These are phyloP conservation scores for Hypothenemus hampei DNA, from an alignment of 1,140 invertebrate genomes.

Conservation along the genomic window DNA sequence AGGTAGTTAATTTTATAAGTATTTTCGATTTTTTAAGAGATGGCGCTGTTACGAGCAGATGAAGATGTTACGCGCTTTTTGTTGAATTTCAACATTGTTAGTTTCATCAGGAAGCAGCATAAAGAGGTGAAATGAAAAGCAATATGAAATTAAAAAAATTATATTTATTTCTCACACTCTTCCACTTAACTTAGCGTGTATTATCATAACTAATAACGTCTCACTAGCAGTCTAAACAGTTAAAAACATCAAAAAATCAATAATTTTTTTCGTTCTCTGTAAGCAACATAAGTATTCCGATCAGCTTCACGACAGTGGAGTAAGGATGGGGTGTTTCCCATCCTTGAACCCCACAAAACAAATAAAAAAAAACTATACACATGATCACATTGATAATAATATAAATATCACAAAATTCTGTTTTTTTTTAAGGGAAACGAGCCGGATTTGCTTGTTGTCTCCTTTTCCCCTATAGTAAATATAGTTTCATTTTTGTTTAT, in stretches of 20 bases:
- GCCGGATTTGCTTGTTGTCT: constrained; percentile 9
- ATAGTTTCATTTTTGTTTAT: not conserved
- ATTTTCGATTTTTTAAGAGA: too few relatives aligned
- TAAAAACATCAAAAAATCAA: constrained; percentile 25
- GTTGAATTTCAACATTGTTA: too few relatives aligned
- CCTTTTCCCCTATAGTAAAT: not conserved
- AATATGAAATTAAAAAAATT: constrained; percentile 14
- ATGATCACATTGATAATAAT: constrained; percentile 26
- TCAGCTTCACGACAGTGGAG: not conserved
- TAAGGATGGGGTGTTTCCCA: not conserved
- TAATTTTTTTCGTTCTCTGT: constrained; percentile 11
- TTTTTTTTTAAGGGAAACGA: not conserved
- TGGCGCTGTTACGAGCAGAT: too few relatives aligned
- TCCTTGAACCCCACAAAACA: not conserved
- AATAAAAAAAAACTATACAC: constrained; percentile 22
- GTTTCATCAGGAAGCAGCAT: too few relatives aligned
- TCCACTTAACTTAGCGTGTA: constrained; percentile 18
- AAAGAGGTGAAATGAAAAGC: not conserved
- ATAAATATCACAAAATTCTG: constrained; percentile 20
- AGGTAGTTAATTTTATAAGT: too few relatives aligned
- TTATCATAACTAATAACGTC: constrained; percentile 16
- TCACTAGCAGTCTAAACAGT: constrained; percentile 25
- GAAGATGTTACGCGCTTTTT: too few relatives aligned
- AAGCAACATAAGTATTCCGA: not conserved
- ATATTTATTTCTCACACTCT: constrained; percentile 19